These are phyloP conservation scores for Cettia cetti DNA, from an alignment of 2,113 vertebrate genomes.

Conservation along the genomic window DNA sequence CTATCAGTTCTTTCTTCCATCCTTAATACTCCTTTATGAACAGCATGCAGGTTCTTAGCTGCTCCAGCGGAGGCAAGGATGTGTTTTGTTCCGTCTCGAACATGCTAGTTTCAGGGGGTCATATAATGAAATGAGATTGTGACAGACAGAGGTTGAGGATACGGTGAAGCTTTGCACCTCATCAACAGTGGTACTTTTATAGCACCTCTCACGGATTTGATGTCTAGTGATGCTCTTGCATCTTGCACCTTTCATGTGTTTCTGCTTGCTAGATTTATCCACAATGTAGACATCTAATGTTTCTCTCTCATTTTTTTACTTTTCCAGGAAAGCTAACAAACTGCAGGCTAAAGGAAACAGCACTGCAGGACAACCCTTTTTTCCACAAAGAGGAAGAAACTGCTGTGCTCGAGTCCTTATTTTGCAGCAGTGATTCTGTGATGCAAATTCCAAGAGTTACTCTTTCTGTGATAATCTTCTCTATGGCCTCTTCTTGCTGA, in stretches of 20 bases:
- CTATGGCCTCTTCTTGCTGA: conserved; percentile 81
- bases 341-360: not conserved
- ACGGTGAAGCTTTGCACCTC: not conserved
- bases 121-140: not conserved
- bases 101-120: not conserved
- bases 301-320: not conserved
- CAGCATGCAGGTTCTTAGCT: not conserved
- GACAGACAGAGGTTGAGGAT: not conserved
- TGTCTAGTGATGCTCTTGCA: not conserved
- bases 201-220: not conserved
- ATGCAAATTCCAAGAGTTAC: conserved; percentile 46
- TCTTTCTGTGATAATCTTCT: conserved; percentile 76
- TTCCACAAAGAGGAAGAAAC: not conserved
- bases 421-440: not conserved
- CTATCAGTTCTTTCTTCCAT: not conserved
- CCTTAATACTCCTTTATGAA: not conserved
- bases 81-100: not conserved
- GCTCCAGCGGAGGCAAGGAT: not conserved
- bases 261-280: not conserved
- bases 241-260: not conserved
- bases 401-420: not conserved
- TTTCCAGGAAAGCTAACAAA: not conserved
- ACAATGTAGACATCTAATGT: not conserved
- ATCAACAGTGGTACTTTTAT: not conserved
- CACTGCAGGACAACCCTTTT: not conserved